Evolutionary conservation across 2,113 vertebrate species (phyloP).

Genomic region (Coturnix japonica): DNA sequence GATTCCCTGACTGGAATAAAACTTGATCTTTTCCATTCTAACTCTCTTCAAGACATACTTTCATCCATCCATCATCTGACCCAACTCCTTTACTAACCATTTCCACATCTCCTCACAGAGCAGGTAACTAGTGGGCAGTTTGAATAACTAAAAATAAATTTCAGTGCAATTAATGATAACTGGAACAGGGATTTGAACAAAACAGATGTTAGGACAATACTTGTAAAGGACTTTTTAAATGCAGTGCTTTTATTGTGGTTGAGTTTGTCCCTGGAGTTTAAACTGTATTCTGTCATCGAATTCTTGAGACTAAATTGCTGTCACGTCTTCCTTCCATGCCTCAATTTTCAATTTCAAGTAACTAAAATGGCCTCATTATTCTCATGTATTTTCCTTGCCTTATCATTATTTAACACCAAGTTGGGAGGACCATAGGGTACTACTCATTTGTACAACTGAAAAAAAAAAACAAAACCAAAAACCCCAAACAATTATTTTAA

Average conservation of each 20-base stretch:
- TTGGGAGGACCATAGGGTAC: not conserved
- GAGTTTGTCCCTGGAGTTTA: not conserved
- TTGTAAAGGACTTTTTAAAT: not conserved
- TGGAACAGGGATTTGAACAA: not conserved
- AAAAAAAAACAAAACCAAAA: not conserved
- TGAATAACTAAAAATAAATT: not conserved
- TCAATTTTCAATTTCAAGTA: not conserved
- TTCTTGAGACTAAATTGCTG: not conserved
- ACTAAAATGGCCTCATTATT: not conserved
- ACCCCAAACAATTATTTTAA: accelerated
- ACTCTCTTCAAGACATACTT: not conserved
- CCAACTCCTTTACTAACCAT: not conserved
- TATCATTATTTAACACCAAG: not conserved
- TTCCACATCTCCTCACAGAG: not conserved
- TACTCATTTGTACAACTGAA: not conserved
- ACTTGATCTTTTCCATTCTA: not conserved
- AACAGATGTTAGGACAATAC: not conserved
- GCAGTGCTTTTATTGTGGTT: not conserved
- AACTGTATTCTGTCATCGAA: not conserved
- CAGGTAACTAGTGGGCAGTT: not conserved
- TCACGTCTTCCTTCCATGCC: not conserved
- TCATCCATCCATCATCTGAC: not conserved
- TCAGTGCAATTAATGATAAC: not conserved
- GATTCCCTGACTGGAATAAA: not conserved
- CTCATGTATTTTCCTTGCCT: not conserved